These are phyloP conservation scores for Dasyornis broadbenti DNA, from an alignment of 2,113 vertebrate species.

Conservation along the genomic window DNA sequence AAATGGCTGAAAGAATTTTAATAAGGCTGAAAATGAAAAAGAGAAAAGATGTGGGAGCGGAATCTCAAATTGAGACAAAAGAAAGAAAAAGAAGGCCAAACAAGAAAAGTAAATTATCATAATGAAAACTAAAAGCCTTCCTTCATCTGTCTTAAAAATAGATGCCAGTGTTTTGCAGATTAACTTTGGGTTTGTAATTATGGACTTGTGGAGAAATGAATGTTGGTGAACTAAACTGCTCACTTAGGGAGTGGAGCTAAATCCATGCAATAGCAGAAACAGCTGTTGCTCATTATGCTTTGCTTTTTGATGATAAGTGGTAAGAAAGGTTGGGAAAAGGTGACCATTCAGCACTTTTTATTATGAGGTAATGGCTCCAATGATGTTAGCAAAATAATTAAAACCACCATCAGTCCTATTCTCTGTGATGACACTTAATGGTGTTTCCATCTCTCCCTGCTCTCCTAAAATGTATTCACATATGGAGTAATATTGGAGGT, in stretches of 20 bases:
- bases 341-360: slow-evolving; percentile 50
- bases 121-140: slow-evolving; percentile 35
- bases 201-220: background rate
- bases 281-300: slow-evolving; percentile 53
- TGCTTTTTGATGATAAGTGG: slow-evolving; percentile 48
- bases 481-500: background rate
- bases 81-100: slow-evolving; percentile 13
- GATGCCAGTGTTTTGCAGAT: slow-evolving; percentile 43
- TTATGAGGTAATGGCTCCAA: slow-evolving; percentile 36
- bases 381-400: slow-evolving; percentile 47
- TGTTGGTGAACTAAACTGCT: background rate
- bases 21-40: slow-evolving; percentile 1
- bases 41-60: background rate
- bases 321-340: slow-evolving; percentile 54
- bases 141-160: slow-evolving; percentile 39
- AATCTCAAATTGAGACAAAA: background rate
- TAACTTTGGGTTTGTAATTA: slow-evolving; percentile 35
- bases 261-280: slow-evolving; percentile 12
- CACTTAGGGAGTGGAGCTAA: background rate
- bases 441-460: background rate
- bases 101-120: slow-evolving; percentile 37
- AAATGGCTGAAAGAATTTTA: background rate
- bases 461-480: slow-evolving; percentile 1
- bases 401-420: slow-evolving; percentile 12
- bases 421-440: background rate